These are phyloP conservation scores for Cyclophora punctaria DNA, from an alignment of 2,888 invertebrate species.

Conservation along the genomic window DNA sequence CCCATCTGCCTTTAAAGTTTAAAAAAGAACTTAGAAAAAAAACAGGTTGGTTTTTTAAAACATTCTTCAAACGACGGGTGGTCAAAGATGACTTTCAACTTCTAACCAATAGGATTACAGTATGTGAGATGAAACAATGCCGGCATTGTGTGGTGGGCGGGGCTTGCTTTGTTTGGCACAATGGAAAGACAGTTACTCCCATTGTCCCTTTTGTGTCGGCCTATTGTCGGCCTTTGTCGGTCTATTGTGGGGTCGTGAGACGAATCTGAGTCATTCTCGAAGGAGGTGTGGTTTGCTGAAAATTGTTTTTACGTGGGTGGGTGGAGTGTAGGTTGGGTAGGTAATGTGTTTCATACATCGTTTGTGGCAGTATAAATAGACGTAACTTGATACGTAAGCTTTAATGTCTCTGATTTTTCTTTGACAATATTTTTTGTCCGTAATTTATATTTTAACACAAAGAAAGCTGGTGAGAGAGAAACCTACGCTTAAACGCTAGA, in stretches of 20 bases:
- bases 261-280: conserved; percentile 23
- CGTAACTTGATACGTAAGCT: not conserved
- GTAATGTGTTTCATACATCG: not conserved
- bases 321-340: conserved; percentile 8
- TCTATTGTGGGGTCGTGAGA: conserved; percentile 32
- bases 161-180: conserved; percentile 60
- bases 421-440: too few species aligned
- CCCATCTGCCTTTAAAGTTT: too few species aligned
- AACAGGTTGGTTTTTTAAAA: not conserved
- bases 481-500: too few species aligned
- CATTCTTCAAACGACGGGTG: conserved; percentile 43
- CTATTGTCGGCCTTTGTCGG: conserved; percentile 39
- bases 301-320: conserved; percentile 29
- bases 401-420: too few species aligned
- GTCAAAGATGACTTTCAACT: conserved; percentile 24
- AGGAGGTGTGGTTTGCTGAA: conserved; percentile 40
- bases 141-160: conserved; percentile 58
- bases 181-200: conserved; percentile 64
- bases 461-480: too few species aligned
- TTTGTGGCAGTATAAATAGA: not conserved
- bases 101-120: conserved; percentile 43
- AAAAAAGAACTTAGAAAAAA: not conserved
- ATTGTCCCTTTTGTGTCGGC: conserved; percentile 56
- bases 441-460: too few species aligned
- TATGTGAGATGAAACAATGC: conserved; percentile 63